Base-by-base conservation (phyloP, 1,140 invertebrate genomes). In the Panulirus ornatus region DNA sequence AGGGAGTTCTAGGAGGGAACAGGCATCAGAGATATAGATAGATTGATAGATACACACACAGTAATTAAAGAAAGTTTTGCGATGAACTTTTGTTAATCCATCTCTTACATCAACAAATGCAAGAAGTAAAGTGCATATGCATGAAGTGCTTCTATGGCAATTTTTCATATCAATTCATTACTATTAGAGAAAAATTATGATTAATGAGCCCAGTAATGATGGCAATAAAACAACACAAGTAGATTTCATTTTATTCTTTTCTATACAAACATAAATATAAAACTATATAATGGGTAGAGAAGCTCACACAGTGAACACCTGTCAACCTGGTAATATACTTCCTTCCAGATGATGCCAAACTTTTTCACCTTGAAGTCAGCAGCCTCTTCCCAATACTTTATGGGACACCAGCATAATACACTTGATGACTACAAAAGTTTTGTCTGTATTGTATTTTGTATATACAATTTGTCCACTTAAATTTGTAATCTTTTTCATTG, bases 261-360 rank as follows among this genome's bases (percentile, higher is more conserved):
- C 40, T 73, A 71, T 86, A 86, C 76, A 86, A 86, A 86, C 84
- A 86, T 86, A 86, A 86, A 86, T 86, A 86, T 86, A 86, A 86
- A 86, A 86, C 84, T 86, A 86, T 86, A 86, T 86, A 58, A 76
- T 71, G 84, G 84, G 51, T 76, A 76, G 58, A 76, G 51, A 58
- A 54, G 51, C 51, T 82, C 79, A 82, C 79, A 82, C 51, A 58
- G 79, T 82, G 79, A 82, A 82, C 79, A 82, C 27, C 79, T 82
- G 47, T 36, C 22, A 30, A 14, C 22, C 47, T 58, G 34, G 36
- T 30, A 58, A 34, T 38, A 51, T 30, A 34, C 16, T 27, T 58
- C 51, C 44, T 38, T 34, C 3, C 36, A 51, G 51, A 54, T 58
- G 22, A 58, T 36, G 51, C 79, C 44, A 82, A 34, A 82, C 44